Percentiles rank a stretch among this genome's conserved stretches.
These are phyloP conservation scores for Chelonus formosanus DNA, from an alignment of 2,888 invertebrate species.

Conservation along the genomic window DNA sequence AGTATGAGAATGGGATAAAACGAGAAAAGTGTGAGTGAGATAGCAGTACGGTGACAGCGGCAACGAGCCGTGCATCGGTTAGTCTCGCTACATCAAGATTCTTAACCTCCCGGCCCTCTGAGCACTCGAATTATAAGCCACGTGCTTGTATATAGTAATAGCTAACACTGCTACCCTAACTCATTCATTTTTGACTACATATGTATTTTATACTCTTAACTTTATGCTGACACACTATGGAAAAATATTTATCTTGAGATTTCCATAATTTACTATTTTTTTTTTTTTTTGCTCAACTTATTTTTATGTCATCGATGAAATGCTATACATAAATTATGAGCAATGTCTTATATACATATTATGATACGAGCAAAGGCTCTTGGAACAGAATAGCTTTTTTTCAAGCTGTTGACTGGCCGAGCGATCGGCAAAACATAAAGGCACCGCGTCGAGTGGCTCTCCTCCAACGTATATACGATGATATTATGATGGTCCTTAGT, in stretches of 20 bases:
- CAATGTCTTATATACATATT: slow-evolving; percentile 27
- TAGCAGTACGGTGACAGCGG: slow-evolving; percentile 59
- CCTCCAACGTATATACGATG: slow-evolving; percentile 31
- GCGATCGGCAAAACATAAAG: slow-evolving; percentile 56
- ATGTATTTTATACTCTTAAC: slow-evolving; percentile 21
- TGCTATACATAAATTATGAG: slow-evolving; percentile 40
- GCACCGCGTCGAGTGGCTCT: slow-evolving; percentile 41
- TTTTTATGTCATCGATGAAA: slow-evolving; percentile 31
- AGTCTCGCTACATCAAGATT: slow-evolving; percentile 63
- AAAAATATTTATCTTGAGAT: slow-evolving; percentile 4
- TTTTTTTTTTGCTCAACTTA: neutral
- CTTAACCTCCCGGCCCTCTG: slow-evolving; percentile 48
- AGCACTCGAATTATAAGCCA: slow-evolving; percentile 48
- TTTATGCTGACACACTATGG: slow-evolving; percentile 11
- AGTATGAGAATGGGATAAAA: neutral
- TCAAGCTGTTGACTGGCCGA: slow-evolving; percentile 39
- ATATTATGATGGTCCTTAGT: slow-evolving; percentile 29
- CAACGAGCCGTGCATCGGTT: slow-evolving; percentile 64
- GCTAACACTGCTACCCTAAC: no score
- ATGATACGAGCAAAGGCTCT: slow-evolving; percentile 6
- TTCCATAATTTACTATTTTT: no score
- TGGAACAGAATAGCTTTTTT: slow-evolving; percentile 21
- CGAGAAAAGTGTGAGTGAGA: slow-evolving; percentile 49
- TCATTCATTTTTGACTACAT: slow-evolving; percentile 1
- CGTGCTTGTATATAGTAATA: slow-evolving; percentile 26